Evolutionary conservation across 2,113 vertebrate species (phyloP), one percentile per base, ranked within the genome.

Genomic region (Paedocypris sp.): DNA sequence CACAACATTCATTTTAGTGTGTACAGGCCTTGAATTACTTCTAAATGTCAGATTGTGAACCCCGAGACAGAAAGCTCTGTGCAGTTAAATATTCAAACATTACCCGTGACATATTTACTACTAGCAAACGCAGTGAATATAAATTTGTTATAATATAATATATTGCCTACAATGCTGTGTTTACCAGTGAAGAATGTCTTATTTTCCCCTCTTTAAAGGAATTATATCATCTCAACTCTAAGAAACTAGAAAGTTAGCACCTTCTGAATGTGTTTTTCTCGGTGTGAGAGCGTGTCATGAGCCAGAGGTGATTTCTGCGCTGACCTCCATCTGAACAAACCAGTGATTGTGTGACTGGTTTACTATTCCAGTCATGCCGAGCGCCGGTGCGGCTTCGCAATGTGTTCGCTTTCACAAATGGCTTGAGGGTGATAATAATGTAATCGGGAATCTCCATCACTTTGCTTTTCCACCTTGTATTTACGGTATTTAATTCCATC

Each of bases 371-470:
- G 63, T 73, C 42, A 63, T 75, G 75, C 74, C 62, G 46, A n/a
- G 36, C 65, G 66, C 76, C 63, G 42, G 47, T 49, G 47, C 56
- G 48, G 61, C 62, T 45, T 65, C 67, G 57, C 71, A 79, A 73
- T 62, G 54, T 71, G 70, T 78, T 76, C 39, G 68, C 75, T 71
- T 77, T 62, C 51, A 51, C 45, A 75, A 73, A 74, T 62, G 71
- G 69, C 70, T 68, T 75, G 63, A 63, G 71, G 74, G 64, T 36
- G 61, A 65, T 77, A 70, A 71, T 67, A 68, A 66, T 76, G 67
- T 69, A 77, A 81, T 80, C 72, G 72, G 73, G 74, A 16, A 57
- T 33, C 53, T 57, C 31, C 11, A 59, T 28, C 56, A 28, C 45
- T 53, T 19, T 36, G 33, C 50, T 10, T 4, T 33, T 36, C 62